Evolutionary conservation across 2,888 invertebrate species (phyloP), one percentile per base, ranked within the genome.

Genomic region (Brachyptera putata): DNA sequence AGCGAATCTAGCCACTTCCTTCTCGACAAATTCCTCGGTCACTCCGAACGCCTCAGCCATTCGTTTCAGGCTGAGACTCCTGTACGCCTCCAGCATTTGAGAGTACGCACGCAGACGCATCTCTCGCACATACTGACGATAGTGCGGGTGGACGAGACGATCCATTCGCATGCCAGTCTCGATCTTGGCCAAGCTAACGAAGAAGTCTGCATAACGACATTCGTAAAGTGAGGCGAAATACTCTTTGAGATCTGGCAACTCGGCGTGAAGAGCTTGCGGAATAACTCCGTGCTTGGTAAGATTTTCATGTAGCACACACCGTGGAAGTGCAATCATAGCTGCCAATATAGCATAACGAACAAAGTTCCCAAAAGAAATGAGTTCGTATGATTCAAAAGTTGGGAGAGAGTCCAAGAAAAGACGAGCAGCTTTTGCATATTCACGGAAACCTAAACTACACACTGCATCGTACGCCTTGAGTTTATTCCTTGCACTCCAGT

Each of bases 31-130:
- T 66, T 90, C 89, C 3, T 89, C 81, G 3, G 93, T 90, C 22
- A 98, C 96, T 21, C 98, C 98, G 77, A 99, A 99, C 0, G 95
- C 89, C 69, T 90, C 87, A 0, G 97, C 94, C 87, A 98, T 98
- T 72, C 96, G 96, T 70, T 92, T 88, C 58, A 98, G 80, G n/a
- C 95, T 95, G 49, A 98, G 82, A 61, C 95, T 95, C 69, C 94
- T 86, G 75, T 99, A 99, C 0, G 98, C 98, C 73, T 97, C 94
- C 56, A 99, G 77, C 18, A 98, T 81, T 74, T 99, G 98, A 34
- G 95, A 91, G 74, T 99, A 99, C 0, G 98, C 98, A 67, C 92
- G 84, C 71, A 99, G 91, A 66, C 97, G 86, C 85, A 99, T 98
- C 78, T 96, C 97, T 50, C 98, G 86, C 1, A 96, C 89, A 74